Evolutionary conservation across 2,113 vertebrate species (phyloP), one percentile per base, ranked within the genome.

Genomic region (Myotis yumanensis): DNA sequence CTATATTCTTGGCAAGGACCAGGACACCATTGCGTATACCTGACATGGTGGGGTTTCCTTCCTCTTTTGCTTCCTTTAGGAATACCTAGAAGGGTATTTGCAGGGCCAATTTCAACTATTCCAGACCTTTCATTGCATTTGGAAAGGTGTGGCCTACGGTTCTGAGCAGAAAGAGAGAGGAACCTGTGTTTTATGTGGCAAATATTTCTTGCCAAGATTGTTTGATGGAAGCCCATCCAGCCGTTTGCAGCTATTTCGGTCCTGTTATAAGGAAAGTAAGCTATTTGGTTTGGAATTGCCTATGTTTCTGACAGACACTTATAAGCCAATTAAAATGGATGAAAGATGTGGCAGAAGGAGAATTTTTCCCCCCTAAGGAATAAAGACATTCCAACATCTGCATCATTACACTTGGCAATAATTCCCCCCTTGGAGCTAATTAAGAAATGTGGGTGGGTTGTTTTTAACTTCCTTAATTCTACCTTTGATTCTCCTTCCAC

Each of bases 261-360:
- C 73, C 91, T 92, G 94, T 75, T 94, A 66, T 73, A 88, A 73
- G 43, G 94, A 87, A 87, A 97, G 80, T 76, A 89, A 92, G 72
- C 68, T 98, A 51, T 98, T 98, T 97, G 89, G 22, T 83, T 98
- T 98, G 96, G 97, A 98, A 91, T 86, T 12, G n/a, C 91, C 90
- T 81, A 97, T 46, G 77, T 37, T 40, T 96, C 96, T 98, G 95
- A 97, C 90, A 97, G 91, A 98, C 97, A 97, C 96, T 94, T 4
- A 51, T 52, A 97, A 94, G 52, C 85, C 95, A 98, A 97, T 97
- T 93, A 97, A 98, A 96, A 93, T 76, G 59, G 95, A 97, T 97
- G 94, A 96, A 98, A 98, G 48, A 52, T 69, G 81, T 93, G 92
- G 71, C 71, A 89, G 43, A 76, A 51, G 8, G 66, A 88, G 59